Base-by-base conservation (phyloP, 2,113 vertebrate genomes). In the Gymnogyps californianus region DNA sequence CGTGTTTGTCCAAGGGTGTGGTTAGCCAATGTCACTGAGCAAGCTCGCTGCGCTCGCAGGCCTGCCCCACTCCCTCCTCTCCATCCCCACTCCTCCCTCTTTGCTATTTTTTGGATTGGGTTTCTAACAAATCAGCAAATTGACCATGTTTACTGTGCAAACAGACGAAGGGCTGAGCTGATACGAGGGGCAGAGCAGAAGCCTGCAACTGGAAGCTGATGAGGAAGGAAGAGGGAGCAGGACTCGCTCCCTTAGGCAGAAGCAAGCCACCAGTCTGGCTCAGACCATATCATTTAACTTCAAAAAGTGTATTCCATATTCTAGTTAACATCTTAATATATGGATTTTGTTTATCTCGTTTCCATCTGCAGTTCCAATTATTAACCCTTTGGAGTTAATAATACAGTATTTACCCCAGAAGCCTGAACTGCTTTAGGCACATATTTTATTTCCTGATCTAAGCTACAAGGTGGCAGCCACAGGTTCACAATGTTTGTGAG, bases 401-500 rank as follows among this genome's bases (percentile, higher is more conserved):
- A 57, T 3, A 40, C 18, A 36, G 44, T n/a, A 62, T 24, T 54
- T 54, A 78, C 25, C 51, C 66, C 51, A 83, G 55, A 75, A 80
- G 11, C 66, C 42, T 31, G 40, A 51, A 64, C 24, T 64, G 38
- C 6, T 83, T 74, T 26, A 78, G 51, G 47, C 14, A 78, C 5
- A 1, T 3, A 7, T 65, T 87, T 89, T 62, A 71, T 52, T 93
- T 76, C 72, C 52, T 64, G 32, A 84, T 24, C 55, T 55, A 71
- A 82, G 47, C 2, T 3, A 83, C 7, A 2, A 13, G 14, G 42
- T 12, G 52, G 40, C 32, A 65, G 57, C 17, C 76, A 44, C n/a
- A 46, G 58, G 32, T 26, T 77, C 70, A 42, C 46, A 49, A 12
- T 0, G 0, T 14, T 70, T 1, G 0, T 1, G 6, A 83, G 36